phyloP scores from a whole-genome alignment of 2,113 vertebrate species.

The Ornithorhynchus anatinus region DNA sequence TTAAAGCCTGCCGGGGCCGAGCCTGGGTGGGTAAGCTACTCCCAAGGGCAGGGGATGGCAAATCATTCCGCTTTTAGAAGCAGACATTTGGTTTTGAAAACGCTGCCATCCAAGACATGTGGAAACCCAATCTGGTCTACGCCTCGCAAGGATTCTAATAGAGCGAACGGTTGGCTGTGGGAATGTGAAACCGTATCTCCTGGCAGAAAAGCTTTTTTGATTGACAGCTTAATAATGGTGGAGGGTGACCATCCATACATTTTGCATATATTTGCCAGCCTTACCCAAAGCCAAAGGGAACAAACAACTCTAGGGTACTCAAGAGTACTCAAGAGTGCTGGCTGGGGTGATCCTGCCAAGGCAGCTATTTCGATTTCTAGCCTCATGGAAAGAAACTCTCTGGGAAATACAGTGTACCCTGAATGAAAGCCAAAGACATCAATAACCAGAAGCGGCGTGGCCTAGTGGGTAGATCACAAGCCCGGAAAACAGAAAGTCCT shows the following conservation, averaged over 20 bases:
- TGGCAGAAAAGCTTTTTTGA: slow-evolving; percentile 8
- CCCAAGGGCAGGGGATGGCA: not conserved
- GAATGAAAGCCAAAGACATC: slow-evolving; percentile 6
- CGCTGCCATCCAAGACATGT: not conserved
- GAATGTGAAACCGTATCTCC: slow-evolving; percentile 11
- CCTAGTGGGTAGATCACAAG: too few relatives aligned
- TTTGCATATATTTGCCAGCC: slow-evolving; percentile 19
- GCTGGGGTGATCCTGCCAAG: slow-evolving; percentile 14
- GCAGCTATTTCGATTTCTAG: slow-evolving; percentile 26
- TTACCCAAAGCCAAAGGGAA: slow-evolving; percentile 21
- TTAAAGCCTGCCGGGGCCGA: not conserved
- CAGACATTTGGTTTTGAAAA: slow-evolving; percentile 23
- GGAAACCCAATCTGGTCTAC: not conserved
- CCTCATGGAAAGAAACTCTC: slow-evolving; percentile 32
- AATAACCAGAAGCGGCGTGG: slow-evolving; percentile 5
- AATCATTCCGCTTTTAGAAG: slow-evolving; percentile 29
- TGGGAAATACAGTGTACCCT: not conserved
- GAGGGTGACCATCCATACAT: slow-evolving; percentile 21
- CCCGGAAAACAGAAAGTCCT: too few relatives aligned
- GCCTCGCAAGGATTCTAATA: not conserved
- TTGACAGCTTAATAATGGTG: not conserved
- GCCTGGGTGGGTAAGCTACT: not conserved
- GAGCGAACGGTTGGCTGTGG: slow-evolving; percentile 2
- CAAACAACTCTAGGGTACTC: slow-evolving; percentile 13
- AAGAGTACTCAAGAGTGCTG: slow-evolving; percentile 48